phyloP scores from a whole-genome alignment of 2,113 vertebrate species.

The Pontoporia blainvillei region DNA sequence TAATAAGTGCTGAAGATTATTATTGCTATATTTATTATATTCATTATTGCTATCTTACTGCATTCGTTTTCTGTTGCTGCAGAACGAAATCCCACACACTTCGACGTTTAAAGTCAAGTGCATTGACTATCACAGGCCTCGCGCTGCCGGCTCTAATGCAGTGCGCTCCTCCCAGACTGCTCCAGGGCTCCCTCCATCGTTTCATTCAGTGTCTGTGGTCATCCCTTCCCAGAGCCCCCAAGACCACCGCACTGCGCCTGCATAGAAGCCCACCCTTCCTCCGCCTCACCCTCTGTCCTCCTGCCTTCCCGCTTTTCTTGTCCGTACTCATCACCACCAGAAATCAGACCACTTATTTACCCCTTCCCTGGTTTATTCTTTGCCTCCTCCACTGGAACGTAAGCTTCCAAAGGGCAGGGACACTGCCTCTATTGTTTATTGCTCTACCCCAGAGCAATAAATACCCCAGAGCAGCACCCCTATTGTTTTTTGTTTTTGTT shows the following conservation, averaged over 20 bases:
- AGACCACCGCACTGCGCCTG: no score
- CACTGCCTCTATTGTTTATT: not conserved
- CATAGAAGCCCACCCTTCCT: not conserved
- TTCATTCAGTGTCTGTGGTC: not conserved
- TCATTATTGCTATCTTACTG: not conserved
- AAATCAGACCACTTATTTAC: not conserved
- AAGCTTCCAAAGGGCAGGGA: not conserved
- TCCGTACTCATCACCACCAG: not conserved
- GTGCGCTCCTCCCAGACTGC: not conserved
- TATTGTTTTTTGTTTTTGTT: no score
- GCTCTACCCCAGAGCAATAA: not conserved
- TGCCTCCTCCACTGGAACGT: not conserved
- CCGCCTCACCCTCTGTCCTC: not conserved
- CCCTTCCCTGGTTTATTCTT: not conserved
- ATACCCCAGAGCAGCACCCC: no score
- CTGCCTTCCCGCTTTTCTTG: not conserved
- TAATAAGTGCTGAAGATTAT: not conserved
- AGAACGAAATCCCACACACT: not conserved
- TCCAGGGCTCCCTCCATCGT: not conserved
- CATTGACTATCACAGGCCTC: not conserved
- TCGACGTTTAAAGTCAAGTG: not conserved
- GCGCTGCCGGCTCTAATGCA: accelerated
- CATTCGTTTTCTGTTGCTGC: not conserved
- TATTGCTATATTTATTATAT: not conserved
- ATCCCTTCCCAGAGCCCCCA: not conserved